Evolutionary conservation across 2,888 invertebrate species (phyloP), one percentile per base, ranked within the genome.

Genomic region (Pollenia angustigena): DNA sequence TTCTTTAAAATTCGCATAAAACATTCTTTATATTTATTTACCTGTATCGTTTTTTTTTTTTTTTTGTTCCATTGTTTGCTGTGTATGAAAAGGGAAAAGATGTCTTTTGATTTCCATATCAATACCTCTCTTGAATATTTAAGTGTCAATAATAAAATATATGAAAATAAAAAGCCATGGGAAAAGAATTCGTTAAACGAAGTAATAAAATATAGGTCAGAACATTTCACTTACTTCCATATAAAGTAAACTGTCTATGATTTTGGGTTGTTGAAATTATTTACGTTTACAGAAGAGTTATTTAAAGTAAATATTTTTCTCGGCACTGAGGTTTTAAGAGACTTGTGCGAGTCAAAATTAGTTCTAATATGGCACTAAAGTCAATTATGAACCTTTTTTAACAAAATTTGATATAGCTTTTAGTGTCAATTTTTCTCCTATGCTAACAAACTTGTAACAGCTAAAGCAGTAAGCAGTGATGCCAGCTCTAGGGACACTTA

Each of bases 71-170:
- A 54, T 75, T 75, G 32, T 75, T 58, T 69, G 44, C 1, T 18
- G 46, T n/a, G 16, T 1, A 44, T 62, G 42, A 68, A 56, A 75
- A 32, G 32, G 56, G 11, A 64, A 64, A 56, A 58, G 16, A 78
- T 58, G 64, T 72, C 78, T 78, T 83, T 83, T 83, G 78, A 78
- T 78, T 78, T 78, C 48, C 78, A 78, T 83, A 66, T 44, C 78
- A 71, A 78, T 78, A 78, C 71, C 72, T 71, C 78, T 78, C 78
- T 78, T 83, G 66, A 78, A 78, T 71, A 64, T 78, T 71, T 72
- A 71, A 64, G 71, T 69, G 69, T 62, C 82, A 83, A 83, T 83
- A 76, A 48, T 23, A 78, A 76, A 76, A 69, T 48, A 56, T 32
- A 58, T 44, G 18, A 32, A 79, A 44, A 69, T n/a, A 42, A 50